phyloP scores from a whole-genome alignment of 1,140 invertebrate species.

The Trypoxylus dichotomus region DNA sequence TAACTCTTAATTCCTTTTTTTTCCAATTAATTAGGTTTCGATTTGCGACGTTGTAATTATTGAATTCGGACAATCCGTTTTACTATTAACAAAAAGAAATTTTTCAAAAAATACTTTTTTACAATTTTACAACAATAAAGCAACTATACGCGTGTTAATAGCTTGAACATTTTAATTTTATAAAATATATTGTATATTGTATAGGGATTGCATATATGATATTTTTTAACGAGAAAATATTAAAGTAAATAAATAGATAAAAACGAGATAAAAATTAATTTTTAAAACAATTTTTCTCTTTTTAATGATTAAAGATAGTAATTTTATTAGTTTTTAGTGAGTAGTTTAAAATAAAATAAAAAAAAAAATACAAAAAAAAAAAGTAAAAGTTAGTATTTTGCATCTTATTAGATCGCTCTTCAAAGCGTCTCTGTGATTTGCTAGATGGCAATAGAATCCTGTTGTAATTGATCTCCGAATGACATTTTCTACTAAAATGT shows the following conservation, averaged over 20 bases:
- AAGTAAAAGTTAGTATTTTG: slow-evolving; percentile 38
- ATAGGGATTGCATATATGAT: slow-evolving; percentile 33
- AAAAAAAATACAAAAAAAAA: slow-evolving; percentile 13
- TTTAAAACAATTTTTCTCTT: slow-evolving; percentile 50
- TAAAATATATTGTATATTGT: slow-evolving; percentile 36
- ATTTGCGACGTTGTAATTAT: neutral
- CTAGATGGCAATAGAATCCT: slow-evolving; percentile 49
- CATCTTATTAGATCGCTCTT: slow-evolving; percentile 51
- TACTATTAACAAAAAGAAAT: neutral
- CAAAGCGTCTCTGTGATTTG: slow-evolving; percentile 55
- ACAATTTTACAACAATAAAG: neutral
- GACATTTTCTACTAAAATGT: slow-evolving; percentile 48
- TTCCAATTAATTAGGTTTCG: neutral
- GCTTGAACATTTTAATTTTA: slow-evolving; percentile 38
- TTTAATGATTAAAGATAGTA: slow-evolving; percentile 33
- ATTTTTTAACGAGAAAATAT: slow-evolving; percentile 50
- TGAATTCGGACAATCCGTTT: neutral
- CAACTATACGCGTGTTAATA: slow-evolving; percentile 37
- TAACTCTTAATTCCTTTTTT: neutral
- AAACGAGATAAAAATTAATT: slow-evolving; percentile 7
- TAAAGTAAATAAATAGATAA: slow-evolving; percentile 41
- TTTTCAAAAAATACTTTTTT: neutral
- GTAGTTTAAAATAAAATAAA: slow-evolving; percentile 37
- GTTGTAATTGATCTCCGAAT: slow-evolving; percentile 53
- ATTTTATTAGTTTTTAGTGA: slow-evolving; percentile 41